Base-by-base conservation (phyloP, 1,140 invertebrate genomes). In the Drosophila pachea region DNA sequence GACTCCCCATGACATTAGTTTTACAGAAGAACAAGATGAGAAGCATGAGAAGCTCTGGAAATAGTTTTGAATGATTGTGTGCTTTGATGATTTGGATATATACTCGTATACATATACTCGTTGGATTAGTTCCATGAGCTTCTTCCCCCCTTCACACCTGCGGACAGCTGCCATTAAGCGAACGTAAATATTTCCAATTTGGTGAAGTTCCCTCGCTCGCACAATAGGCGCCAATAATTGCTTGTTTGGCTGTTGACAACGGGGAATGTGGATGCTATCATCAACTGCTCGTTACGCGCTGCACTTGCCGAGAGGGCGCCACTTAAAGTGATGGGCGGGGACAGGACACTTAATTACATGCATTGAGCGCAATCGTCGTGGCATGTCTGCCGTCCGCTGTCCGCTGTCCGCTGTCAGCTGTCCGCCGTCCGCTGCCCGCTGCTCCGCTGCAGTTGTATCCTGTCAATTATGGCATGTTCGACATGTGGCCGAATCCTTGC, bases 401-500 rank as follows among this genome's bases (percentile, higher is more conserved):
- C 47, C 40, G n/a, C 8, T 42, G 31, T 33, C 12, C 31, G 33
- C 35, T 49, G 53, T 29, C 5, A 12, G 12, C 5, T 43, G 52
- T 36, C 22, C 4, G 5, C 7, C 49, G 45, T 14, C 48, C 49
- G 22, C 9, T 42, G 32, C 12, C 9, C 50, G 8, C 36, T 35
- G 45, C 12, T 8, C 22, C 8, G 36, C 52, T 35, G 59, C 62
- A 29, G 32, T 35, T 68, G 66, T 64, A 56, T 60, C 52, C 74
- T 84, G 78, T 84, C 79, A 84, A 78, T 84, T 82, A 82, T 68
- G 75, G 78, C 71, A 60, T 83, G 78, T 79, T 62, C 65, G 68
- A 78, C 79, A 84, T 75, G 79, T 68, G 71, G 49, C 61, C 49
- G 45, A 49, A 72, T 63, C 48, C 64, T 52, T 67, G 49, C 61